These are phyloP conservation scores for Rafetus swinhoei DNA, from an alignment of 2,113 vertebrate species.

Conservation along the genomic window DNA sequence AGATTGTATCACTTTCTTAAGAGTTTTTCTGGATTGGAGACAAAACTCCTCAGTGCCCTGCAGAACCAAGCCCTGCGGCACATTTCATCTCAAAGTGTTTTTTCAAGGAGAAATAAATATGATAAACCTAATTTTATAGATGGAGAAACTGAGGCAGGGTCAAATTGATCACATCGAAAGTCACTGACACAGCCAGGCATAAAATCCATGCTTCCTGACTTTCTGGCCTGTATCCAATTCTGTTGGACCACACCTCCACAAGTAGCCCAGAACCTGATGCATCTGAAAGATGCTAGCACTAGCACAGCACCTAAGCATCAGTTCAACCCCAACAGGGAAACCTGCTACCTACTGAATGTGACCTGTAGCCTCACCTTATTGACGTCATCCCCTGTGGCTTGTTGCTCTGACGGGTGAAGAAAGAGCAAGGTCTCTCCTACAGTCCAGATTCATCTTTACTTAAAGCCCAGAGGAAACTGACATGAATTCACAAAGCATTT, in stretches of 20 bases:
- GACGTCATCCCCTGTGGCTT: not conserved
- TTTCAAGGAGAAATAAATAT: rapidly evolving
- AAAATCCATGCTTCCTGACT: rapidly evolving
- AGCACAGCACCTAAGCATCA: not conserved
- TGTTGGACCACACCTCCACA: not conserved
- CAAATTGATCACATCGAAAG: rapidly evolving
- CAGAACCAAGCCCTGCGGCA: not conserved
- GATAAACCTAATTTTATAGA: not conserved
- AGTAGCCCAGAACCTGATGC: not conserved
- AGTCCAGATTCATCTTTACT: not conserved
- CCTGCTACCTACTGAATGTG: not conserved
- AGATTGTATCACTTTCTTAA: not conserved
- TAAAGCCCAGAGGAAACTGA: not conserved
- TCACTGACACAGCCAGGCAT: not conserved
- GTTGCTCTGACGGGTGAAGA: rapidly evolving
- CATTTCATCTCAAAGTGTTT: not conserved
- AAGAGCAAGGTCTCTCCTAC: not conserved
- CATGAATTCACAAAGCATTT: not conserved
- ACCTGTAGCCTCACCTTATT: not conserved
- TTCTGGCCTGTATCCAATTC: not conserved
- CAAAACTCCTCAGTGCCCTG: not conserved
- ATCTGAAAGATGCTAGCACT: rapidly evolving
- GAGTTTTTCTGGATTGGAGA: not conserved
- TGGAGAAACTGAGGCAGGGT: not conserved
- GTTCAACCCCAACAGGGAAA: not conserved